These are phyloP conservation scores for Erpobdella octoculata DNA, from an alignment of 2,888 invertebrate species.

Conservation along the genomic window DNA sequence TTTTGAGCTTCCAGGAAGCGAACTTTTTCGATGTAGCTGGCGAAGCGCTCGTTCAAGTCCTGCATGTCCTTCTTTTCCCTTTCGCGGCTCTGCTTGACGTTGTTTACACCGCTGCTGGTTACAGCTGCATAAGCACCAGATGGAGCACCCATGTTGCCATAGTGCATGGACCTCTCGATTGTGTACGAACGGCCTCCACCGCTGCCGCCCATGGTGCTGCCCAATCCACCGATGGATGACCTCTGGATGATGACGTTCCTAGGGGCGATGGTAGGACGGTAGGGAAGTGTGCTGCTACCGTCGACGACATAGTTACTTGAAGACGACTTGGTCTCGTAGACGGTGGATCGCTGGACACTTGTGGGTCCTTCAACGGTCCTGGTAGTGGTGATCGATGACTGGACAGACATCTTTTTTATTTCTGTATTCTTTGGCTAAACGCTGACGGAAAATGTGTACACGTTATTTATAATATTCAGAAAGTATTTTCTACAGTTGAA, in stretches of 20 bases:
- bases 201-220: constrained; percentile 3
- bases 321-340: constrained; percentile 29
- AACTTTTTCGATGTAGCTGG: constrained; percentile 55
- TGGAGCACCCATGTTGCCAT: constrained; percentile 4
- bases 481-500: too few species aligned
- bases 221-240: constrained; percentile 27
- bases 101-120: constrained; percentile 47
- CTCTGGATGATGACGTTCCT: constrained; percentile 32
- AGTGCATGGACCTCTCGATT: constrained; percentile 34
- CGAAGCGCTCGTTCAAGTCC: constrained; percentile 56
- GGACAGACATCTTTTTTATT: constrained; percentile 1
- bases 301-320: constrained; percentile 27
- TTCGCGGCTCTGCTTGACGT: constrained; percentile 52
- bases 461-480: too few species aligned
- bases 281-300: constrained; percentile 9
- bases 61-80: constrained; percentile 56
- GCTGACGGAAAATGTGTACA: not conserved
- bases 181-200: constrained; percentile 49
- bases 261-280: constrained; percentile 30
- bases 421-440: not conserved
- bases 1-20: constrained; percentile 54
- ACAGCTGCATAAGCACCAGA: constrained; percentile 43
- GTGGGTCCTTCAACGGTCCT: constrained; percentile 28
- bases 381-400: constrained; percentile 27
- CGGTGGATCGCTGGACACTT: constrained; percentile 12